Base-by-base conservation (phyloP, 2,888 invertebrate genomes). In the Ernsta delagoae region DNA sequence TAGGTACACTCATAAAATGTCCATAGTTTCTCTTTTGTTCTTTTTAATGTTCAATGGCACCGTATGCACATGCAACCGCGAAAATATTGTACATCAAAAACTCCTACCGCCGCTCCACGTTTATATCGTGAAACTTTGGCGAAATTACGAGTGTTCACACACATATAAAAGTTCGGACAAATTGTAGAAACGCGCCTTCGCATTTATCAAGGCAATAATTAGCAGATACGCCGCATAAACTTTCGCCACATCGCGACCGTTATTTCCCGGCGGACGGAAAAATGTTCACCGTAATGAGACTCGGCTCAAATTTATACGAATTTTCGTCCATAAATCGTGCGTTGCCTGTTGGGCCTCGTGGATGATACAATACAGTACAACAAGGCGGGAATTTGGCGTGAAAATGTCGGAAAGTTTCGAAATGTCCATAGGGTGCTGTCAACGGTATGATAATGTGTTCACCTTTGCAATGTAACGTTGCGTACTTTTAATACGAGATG, bases 201-300 rank as follows among this genome's bases (percentile, higher is more conserved):
- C 57, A 68, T 68, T 62, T 68, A 68, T 68, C 68, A 68, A 54
- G 57, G 62, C 62, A 68, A 68, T 67, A 67, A 67, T 68, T 68
- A 68, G 62, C 68, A 68, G 68, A 68, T 68, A 68, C 56, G 62
- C 45, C 39, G 48, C 61, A 62, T 62, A 62, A 61, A 67, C 24
- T 68, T 56, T 68, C 62, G 62, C 62, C 61, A 67, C 62, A 48
- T 53, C 54, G 62, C 62, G 39, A 57, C 68, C 68, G 56, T 61
- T 56, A 62, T 68, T 68, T 57, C 68, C 62, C 68, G 56, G 57
- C 36, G 62, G 68, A 62, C 62, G 61, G 68, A 68, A 68, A 62
- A 68, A 68, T 62, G 61, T 68, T 31, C 34, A 57, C 65, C 11
- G 65, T 65, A 65, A 59, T 65, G 64, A 64, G 64, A 56, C 12